Evolutionary conservation across 2,888 invertebrate genomes (phyloP), one percentile per base, ranked within the genome.

Genomic region (Meta bourneti): DNA sequence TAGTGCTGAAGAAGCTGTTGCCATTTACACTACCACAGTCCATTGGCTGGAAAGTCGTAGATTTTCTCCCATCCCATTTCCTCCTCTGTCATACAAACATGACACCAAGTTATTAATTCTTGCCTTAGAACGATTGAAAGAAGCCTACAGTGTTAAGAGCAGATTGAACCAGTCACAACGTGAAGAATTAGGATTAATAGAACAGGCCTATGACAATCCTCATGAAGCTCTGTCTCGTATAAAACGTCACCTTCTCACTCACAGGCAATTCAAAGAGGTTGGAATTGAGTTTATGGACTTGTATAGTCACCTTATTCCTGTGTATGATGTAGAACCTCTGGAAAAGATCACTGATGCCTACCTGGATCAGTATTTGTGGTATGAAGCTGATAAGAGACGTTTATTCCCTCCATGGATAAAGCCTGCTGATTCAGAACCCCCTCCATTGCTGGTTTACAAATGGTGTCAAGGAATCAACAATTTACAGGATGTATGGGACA

Each of bases 271-370:
- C 95, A 99, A 99, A 96, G 99, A 99, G 96, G 98, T 97, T 93
- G 99, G 99, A 75, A 99, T 99, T 94, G 99, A 99, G 95, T 99
- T 99, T 95, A 99, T 99, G 99, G 99, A 99, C 95, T 96, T 99
- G 89, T 99, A 99, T 96, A 99, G 99, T 92, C 99, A 99, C 94
- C 95, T 99, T 93, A 98, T 99, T 93, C 99, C 99, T 0, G 99
- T 99, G 0, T 99, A 99, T 95, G 99, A 99, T 95, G 99, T 99
- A 74, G 99, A 99, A 94, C 99, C 99, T 0, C 95, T 99, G 88
- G 99, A 99, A 95, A 99, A 99, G 95, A 99, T 99, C 93, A 99
- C 99, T 0, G 99, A 99, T 95, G 99, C 99, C 0, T 99, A 99
- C 95, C 96, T 99, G 89, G 99, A 99, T 96, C 99, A 99, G 95